Evolutionary conservation across 53 echinoderm and acorn worm species (phyloP).

Genomic region (Arbacia lixula): DNA sequence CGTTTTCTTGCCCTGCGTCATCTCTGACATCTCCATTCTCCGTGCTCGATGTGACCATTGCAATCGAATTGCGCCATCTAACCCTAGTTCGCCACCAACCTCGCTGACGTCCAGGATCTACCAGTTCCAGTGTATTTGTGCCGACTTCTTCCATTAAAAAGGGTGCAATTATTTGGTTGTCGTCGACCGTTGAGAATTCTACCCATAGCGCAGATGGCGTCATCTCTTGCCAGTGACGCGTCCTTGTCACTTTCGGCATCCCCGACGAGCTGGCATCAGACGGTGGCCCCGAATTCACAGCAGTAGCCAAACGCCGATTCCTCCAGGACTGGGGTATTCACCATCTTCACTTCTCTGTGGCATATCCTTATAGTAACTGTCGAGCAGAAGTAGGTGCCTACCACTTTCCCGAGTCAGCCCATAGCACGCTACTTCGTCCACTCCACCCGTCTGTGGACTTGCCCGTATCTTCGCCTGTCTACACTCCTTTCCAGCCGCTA

Average conservation of each 20-base stretch:
- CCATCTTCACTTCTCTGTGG: too few species aligned
- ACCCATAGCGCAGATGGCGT: slow-evolving; percentile 44
- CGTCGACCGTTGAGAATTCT: slow-evolving; percentile 42
- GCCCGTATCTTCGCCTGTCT: too few species aligned
- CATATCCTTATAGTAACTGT: too few species aligned
- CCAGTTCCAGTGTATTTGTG: too few species aligned
- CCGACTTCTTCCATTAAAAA: slow-evolving; percentile 62
- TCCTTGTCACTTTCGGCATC: slow-evolving; percentile 54
- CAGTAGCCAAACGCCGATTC: slow-evolving; percentile 29
- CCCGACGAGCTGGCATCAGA: slow-evolving; percentile 58
- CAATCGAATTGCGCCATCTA: slow-evolving; percentile 50
- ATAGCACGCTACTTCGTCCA: too few species aligned
- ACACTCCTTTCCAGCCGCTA: too few species aligned
- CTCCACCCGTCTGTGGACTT: too few species aligned
- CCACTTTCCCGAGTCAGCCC: too few species aligned
- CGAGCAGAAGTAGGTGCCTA: too few species aligned
- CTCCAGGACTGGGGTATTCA: too few species aligned
- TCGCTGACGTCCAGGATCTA: neutral
- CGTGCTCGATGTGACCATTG: slow-evolving; percentile 29
- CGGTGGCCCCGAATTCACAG: slow-evolving; percentile 60
- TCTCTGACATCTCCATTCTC: slow-evolving; percentile 17
- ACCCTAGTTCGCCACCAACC: slow-evolving; percentile 11
- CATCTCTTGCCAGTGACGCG: slow-evolving; percentile 51
- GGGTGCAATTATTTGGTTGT: slow-evolving; percentile 54
- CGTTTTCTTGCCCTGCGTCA: slow-evolving; percentile 45